Conservation (phyloP, 2,888 invertebrate species). For the Busseola fusca region DNA sequence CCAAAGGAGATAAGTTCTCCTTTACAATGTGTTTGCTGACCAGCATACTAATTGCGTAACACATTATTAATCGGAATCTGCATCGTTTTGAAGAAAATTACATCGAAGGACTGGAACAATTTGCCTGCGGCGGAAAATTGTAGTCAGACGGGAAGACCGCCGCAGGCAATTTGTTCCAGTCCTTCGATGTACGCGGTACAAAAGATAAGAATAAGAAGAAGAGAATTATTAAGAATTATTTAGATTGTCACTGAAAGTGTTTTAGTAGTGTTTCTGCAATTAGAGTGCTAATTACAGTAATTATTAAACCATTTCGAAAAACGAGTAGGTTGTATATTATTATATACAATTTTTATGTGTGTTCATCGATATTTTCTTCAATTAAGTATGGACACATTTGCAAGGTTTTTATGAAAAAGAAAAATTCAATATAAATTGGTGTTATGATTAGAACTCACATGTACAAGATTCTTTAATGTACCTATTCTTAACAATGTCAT, state of each 20-base stretch:
- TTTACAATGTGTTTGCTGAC: too few relatives aligned
- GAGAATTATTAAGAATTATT: too few relatives aligned
- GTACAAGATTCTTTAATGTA: neutral
- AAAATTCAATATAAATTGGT: neutral
- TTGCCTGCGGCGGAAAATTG: too few relatives aligned
- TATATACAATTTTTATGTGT: fast-evolving
- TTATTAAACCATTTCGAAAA: neutral
- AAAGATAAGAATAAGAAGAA: too few relatives aligned
- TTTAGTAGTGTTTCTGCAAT: neutral
- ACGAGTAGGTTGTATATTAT: neutral
- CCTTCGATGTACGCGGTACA: too few relatives aligned
- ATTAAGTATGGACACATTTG: neutral
- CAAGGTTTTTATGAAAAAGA: neutral
- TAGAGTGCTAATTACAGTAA: neutral
- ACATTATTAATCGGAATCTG: neutral
- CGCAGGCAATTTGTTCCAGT: too few relatives aligned
- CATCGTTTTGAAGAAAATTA: too few relatives aligned
- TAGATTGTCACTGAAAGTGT: neutral
- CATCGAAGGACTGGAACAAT: too few relatives aligned
- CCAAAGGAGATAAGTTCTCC: too few relatives aligned
- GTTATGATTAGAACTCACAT: neutral
- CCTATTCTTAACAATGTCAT: neutral
- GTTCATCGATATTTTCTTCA: neutral
- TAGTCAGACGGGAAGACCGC: too few relatives aligned
- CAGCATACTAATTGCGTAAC: too few relatives aligned